Evolutionary conservation across 2,113 vertebrate species (phyloP).

Genomic region (Oreochromis aureus): DNA sequence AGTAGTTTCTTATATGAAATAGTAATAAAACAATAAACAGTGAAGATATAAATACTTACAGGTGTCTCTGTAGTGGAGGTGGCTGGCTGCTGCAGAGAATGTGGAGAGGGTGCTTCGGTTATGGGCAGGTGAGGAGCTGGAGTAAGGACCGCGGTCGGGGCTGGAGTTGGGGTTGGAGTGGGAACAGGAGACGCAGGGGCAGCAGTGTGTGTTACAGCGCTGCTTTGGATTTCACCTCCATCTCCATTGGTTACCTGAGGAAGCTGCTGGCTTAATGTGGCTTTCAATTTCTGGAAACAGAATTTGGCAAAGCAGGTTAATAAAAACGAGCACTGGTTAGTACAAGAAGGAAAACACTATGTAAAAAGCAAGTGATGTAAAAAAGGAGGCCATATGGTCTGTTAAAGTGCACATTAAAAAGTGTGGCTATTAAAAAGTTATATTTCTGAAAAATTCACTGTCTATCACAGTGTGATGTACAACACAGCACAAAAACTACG

Average conservation of each 20-base stretch:
- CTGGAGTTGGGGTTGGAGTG: constrained; percentile 46
- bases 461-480: background rate
- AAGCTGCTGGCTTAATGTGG: constrained; percentile 89
- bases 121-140: constrained; percentile 43
- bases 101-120: constrained; percentile 81
- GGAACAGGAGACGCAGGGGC: constrained; percentile 57
- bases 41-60: constrained; percentile 67
- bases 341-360: background rate
- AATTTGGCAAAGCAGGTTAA: background rate
- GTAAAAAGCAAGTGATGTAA: background rate
- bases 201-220: constrained; percentile 68
- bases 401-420: background rate
- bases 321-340: background rate
- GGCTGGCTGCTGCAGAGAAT: constrained; percentile 93
- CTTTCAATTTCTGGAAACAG: constrained; percentile 83
- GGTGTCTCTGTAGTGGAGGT: constrained; percentile 97
- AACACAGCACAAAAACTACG: background rate
- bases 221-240: constrained; percentile 80
- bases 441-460: background rate
- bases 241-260: constrained; percentile 94
- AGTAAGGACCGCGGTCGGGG: background rate
- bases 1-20: background rate
- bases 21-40: background rate
- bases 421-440: background rate
- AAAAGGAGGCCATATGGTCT: background rate